phyloP scores from a whole-genome alignment of 1,140 invertebrate species.

The Cepaea nemoralis region DNA sequence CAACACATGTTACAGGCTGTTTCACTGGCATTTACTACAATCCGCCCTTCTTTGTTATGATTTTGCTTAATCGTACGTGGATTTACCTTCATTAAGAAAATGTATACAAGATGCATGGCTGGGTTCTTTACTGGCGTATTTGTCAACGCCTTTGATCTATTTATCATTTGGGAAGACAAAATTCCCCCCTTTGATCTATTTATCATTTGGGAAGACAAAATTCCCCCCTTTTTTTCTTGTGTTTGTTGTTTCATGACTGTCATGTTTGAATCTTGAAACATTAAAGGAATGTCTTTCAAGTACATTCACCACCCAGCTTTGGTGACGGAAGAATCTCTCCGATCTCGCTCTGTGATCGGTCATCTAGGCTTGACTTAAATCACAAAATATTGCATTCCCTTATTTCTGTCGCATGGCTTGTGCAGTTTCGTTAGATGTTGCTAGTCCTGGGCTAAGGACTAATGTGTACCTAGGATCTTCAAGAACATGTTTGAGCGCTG shows the following conservation, averaged over 20 bases:
- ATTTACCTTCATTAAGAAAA: background rate
- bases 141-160: background rate
- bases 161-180: background rate
- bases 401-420: background rate
- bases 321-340: background rate
- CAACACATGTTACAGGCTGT: too few species aligned
- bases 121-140: background rate
- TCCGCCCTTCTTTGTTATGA: too few species aligned
- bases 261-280: background rate
- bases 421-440: background rate
- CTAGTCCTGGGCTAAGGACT: background rate
- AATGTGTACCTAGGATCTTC: background rate
- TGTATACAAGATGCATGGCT: background rate
- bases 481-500: background rate
- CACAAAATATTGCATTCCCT: background rate
- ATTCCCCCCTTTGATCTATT: background rate
- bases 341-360: slow-evolving; percentile 3
- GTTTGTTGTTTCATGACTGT: too few species aligned
- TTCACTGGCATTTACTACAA: too few species aligned
- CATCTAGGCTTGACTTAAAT: background rate
- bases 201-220: background rate
- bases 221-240: background rate
- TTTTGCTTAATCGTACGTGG: too few species aligned
- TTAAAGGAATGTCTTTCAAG: background rate
- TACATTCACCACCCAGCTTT: background rate